Percentiles rank a stretch among this genome's conserved stretches.
phyloP scores from a whole-genome alignment of 37 sponge, comb jelly and placozoan genomes.

The Crambe crambe region DNA sequence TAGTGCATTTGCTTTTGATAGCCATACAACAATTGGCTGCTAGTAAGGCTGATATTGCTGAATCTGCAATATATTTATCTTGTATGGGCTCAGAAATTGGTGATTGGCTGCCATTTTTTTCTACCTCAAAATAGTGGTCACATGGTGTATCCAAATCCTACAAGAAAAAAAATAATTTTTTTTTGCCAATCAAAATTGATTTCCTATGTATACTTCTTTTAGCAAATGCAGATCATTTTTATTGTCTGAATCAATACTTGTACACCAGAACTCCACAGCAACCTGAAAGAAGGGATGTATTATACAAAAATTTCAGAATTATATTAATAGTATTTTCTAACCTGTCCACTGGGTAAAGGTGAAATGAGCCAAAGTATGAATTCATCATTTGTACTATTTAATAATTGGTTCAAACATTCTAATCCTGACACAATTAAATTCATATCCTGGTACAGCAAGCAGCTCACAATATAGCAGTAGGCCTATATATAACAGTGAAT shows the following conservation, averaged over 20 bases:
- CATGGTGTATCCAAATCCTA: slow-evolving; percentile 17
- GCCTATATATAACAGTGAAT: slow-evolving; percentile 13
- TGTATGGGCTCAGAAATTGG: background rate
- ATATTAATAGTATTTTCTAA: background rate
- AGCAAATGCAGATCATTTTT: background rate
- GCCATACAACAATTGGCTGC: slow-evolving; percentile 12
- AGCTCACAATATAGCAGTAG: slow-evolving; percentile 29
- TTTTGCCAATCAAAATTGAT: background rate
- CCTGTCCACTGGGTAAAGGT: slow-evolving; percentile 6
- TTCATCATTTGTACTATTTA: slow-evolving; percentile 6
- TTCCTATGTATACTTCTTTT: background rate
- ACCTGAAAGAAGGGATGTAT: background rate
- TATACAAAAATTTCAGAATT: background rate
- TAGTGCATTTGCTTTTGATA: background rate
- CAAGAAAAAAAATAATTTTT: background rate
- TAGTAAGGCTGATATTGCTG: background rate
- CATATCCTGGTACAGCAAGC: slow-evolving; percentile 34
- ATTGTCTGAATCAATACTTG: background rate
- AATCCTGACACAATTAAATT: slow-evolving; percentile 29
- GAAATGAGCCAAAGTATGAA: slow-evolving; percentile 35
- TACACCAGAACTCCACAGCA: slow-evolving; percentile 10
- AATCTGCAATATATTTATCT: background rate
- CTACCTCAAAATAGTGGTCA: slow-evolving; percentile 18
- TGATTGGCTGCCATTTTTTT: background rate
- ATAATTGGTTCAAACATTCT: slow-evolving; percentile 37